Evolutionary conservation across 64 coral and sea anemone genomes (phyloP), one percentile per base, ranked within the genome.

Genomic region (Stichodactyla helianthus): DNA sequence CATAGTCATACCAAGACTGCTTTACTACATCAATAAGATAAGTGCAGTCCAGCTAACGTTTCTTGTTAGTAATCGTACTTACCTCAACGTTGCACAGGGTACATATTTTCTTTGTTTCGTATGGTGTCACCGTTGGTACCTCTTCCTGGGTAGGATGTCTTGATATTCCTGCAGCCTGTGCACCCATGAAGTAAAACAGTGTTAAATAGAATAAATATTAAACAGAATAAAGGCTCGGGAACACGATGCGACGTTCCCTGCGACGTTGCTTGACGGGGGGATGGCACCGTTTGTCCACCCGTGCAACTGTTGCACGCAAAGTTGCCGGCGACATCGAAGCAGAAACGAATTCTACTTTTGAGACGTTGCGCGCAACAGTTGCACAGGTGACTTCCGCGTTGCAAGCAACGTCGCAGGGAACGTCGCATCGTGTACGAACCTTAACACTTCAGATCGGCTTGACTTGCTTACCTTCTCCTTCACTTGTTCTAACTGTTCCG

Each of bases 91-190:
- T 94, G 51, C 95, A 98, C 18, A 98, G 83, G 83, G 92, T 89
- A 56, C 95, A 98, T 16, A 98, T 89, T 77, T 98, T 98, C 84
- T 94, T 98, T 76, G 67, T 91, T 12, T 98, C 95, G 59, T 98
- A 98, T 28, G 95, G 95, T n/a, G 95, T 98, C 52, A 93, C 95
- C 18, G 92, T 94, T 51, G 95, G 95, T 64, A 98, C 90, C 28
- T 98, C 95, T 27, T 98, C 95, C 85, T 94, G 95, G 6, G 95
- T 94, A 5, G 95, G 93, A 90, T 98, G 95, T 83, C 95, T 84
- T 81, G 95, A 98, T 52, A 91, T 93, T 58, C 95, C 92, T 27
- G 95, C 95, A 35, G 95, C 95, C 95, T 94, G 71, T 10, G 53
- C 23, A n/a, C 22, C 26, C 10, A 74, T 74, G 25, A 3, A 44